These are phyloP conservation scores for Chaitophorus viminalis DNA, from an alignment of 2,888 invertebrate genomes.

Conservation along the genomic window DNA sequence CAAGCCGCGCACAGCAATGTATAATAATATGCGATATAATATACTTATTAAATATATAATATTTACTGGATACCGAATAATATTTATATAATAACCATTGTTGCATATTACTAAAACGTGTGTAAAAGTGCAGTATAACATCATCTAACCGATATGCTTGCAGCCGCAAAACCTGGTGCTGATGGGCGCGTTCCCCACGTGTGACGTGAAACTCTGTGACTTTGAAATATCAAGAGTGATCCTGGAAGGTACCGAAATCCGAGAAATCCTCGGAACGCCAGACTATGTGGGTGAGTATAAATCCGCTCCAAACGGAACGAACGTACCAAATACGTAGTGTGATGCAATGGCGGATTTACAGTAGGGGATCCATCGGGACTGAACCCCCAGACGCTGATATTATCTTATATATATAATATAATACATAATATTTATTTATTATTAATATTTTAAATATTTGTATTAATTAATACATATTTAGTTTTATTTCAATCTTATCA, in stretches of 20 bases:
- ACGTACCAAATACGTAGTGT: too few relatives aligned
- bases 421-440: too few relatives aligned
- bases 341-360: too few relatives aligned
- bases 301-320: neutral
- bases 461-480: too few relatives aligned
- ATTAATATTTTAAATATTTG: too few relatives aligned
- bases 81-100: neutral
- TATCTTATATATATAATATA: too few relatives aligned
- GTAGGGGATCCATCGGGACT: too few relatives aligned
- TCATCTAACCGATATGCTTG: conserved; percentile 65
- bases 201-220: conserved; percentile 90
- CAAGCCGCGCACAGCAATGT: neutral
- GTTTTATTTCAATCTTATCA: too few relatives aligned
- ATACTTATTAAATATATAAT: neutral
- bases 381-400: too few relatives aligned
- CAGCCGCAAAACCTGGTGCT: conserved; percentile 95
- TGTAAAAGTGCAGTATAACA: too few relatives aligned
- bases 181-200: conserved; percentile 78
- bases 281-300: conserved; percentile 90
- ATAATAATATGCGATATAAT: too few relatives aligned
- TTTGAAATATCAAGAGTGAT: conserved; percentile 94
- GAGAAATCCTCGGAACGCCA: conserved; percentile 94
- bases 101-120: neutral
- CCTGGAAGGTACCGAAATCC: conserved; percentile 88
- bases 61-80: neutral